Evolutionary conservation across 2,888 invertebrate genomes (phyloP), one percentile per base, ranked within the genome.

Genomic region (Agrotis clavis): DNA sequence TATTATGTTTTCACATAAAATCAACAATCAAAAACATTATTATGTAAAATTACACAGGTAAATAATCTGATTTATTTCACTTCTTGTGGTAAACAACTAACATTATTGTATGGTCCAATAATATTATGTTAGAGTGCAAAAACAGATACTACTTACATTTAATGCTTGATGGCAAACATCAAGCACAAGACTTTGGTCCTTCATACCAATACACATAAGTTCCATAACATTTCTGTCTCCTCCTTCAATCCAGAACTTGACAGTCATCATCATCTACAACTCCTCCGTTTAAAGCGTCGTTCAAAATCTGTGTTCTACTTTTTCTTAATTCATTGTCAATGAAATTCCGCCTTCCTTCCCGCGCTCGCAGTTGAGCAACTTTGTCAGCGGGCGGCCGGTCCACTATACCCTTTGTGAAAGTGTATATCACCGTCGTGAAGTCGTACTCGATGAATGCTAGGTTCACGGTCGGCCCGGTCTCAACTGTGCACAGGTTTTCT

Each of bases 391-490:
- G 80, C n/a, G 90, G 91, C 0, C 92, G 87, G 13, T 91, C 87
- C 0, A 92, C 89, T 16, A 96, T 86, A 3, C 92, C 94, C 84
- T 93, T 94, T 0, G 94, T 95, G 77, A 96, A 96, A 0, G 94
- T 92, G 79, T 96, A 96, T 60, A 96, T 92, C 0, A 95, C 95
- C 7, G 93, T 94, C 0, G 96, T 94, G 19, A 93, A 93, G 79
- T 96, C 96, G 7, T 93, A 93, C 73, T 96, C 96, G 0, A 95
- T 90, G 61, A 96, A 95, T 0, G 96, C 96, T 2, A 96, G 81
- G 75, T 94, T 95, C 0, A 96, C 90, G 0, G 91, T 90, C 0
- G 92, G 94, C 0, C 96, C 95, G 0, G 96, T 94, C 74, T 96
- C 96, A 1, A 94, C 92, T 0, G 95, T 94, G 74, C 96, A 96